Percentiles rank a stretch among this genome's conserved stretches.
These are phyloP conservation scores for Ptychochromis oligacanthus DNA, from an alignment of 2,113 vertebrate species.

Conservation along the genomic window DNA sequence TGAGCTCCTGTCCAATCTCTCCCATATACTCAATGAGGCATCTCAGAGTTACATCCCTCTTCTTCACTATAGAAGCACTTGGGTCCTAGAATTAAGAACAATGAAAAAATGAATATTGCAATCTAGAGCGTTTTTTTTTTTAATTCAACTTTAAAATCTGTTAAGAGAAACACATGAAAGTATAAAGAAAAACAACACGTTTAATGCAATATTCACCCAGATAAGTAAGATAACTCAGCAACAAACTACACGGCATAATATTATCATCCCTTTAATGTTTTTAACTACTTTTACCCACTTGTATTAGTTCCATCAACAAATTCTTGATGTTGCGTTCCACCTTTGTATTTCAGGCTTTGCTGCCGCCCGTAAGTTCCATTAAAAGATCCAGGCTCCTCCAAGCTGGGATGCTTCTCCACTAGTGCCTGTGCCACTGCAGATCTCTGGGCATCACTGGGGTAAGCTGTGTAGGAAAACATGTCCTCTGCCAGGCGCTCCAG, in stretches of 20 bases:
- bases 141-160: no score
- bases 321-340: constrained; percentile 9
- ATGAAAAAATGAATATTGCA: not conserved
- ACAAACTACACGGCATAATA: no score
- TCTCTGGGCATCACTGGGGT: constrained; percentile 26
- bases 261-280: no score
- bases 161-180: no score
- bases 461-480: constrained; percentile 34
- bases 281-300: not conserved
- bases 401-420: constrained; percentile 18
- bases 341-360: constrained; percentile 18
- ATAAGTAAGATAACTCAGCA: no score
- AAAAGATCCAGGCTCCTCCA: not conserved
- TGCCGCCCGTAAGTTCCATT: not conserved
- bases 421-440: constrained; percentile 2
- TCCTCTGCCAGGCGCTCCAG: no score
- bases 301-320: not conserved
- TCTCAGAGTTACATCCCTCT: not conserved
- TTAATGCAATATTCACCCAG: no score
- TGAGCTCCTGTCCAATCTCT: no score
- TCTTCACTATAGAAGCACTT: not conserved
- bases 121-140: no score
- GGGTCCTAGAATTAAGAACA: not conserved
- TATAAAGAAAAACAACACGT: no score
- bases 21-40: no score